phyloP scores from a whole-genome alignment of 2,113 vertebrate species.

The Protobothrops flavoviridis region DNA sequence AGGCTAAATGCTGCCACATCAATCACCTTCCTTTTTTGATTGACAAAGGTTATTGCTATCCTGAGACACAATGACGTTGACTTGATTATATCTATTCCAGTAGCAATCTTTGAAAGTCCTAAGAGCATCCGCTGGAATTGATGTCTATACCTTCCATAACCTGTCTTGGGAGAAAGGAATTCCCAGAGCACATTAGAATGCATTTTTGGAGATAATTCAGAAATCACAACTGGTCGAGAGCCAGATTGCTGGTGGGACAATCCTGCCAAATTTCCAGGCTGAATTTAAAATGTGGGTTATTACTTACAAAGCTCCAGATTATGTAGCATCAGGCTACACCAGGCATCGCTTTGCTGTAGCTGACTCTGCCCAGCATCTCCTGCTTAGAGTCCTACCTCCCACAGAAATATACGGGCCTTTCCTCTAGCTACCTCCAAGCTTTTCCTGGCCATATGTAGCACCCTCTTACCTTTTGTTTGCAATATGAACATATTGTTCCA shows the following conservation, averaged over 20 bases:
- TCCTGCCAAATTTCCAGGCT: neutral
- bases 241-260: neutral
- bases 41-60: neutral
- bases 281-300: neutral
- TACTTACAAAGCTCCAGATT: neutral
- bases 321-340: neutral
- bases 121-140: neutral
- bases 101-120: conserved; percentile 6
- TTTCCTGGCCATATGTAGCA: too few species aligned
- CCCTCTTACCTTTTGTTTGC: too few species aligned
- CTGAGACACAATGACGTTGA: neutral
- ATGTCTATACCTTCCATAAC: conserved; percentile 30
- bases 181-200: conserved; percentile 13
- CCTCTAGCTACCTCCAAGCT: too few species aligned
- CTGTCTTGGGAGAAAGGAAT: conserved; percentile 1
- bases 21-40: neutral
- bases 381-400: too few species aligned
- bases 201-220: neutral
- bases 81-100: conserved; percentile 28
- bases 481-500: too few species aligned
- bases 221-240: neutral
- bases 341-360: neutral
- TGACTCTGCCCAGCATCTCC: neutral
- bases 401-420: too few species aligned
- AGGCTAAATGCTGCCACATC: neutral